Evolutionary conservation across 2,113 vertebrate species (phyloP), one percentile per base, ranked within the genome.

Genomic region (Melanocharis versteri): DNA sequence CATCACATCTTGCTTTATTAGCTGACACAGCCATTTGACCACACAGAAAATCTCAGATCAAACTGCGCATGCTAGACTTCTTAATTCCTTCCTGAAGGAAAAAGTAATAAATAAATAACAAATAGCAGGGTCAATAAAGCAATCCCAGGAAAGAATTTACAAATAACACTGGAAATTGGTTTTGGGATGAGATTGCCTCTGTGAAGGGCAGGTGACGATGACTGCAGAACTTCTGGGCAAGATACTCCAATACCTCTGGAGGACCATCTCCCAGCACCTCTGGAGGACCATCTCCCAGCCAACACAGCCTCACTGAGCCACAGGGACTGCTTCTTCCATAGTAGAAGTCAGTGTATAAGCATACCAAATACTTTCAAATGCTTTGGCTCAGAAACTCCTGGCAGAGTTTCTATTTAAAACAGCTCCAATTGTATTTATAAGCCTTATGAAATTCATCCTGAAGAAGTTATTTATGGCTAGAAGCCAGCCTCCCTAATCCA

Each of bases 351-450:
- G 54, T 15, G 0, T 89, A 72, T 58, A 96, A 94, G 88, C 91
- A 48, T 68, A 96, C 89, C 51, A 91, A 80, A 90, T 87, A 69
- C 65, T 96, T 66, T 91, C 68, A 96, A 97, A 94, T 87, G 45
- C 82, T 90, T 88, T 68, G 48, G 62, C 65, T 91, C 88, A 84
- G 56, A 76, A 88, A 48, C 21, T 81, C 60, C 56, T 78, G 44
- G 54, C 56, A 75, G 13, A 86, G 17, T 18, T 80, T 54, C 53
- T 77, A 70, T 65, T 93, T 89, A 83, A 93, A 92, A 75, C 57
- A 93, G 87, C 82, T 91, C 95, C 54, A 96, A 76, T 68, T 88
- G 57, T 93, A 94, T 95, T 96, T 92, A 76, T 65, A 95, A 96
- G 87, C 47, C 93, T 90, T 75, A 93, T 77, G 93, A 96, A 97